Base-by-base conservation (phyloP, 2,113 vertebrate species). In the Morone chrysops region DNA sequence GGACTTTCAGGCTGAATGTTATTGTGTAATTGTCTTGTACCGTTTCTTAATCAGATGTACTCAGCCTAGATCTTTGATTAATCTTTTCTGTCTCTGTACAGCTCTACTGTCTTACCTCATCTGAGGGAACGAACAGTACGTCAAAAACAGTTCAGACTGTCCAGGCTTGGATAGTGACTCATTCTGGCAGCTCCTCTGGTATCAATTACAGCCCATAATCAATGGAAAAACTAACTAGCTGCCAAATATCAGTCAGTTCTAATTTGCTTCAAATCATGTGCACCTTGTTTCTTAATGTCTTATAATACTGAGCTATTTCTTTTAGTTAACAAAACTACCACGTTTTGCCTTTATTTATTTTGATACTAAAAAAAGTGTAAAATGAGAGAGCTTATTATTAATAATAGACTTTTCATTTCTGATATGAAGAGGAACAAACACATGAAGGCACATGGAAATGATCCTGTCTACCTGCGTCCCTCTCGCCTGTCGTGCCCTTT, bases 11-110 rank as follows among this genome's bases (percentile, higher is more conserved):
- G 10, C 51, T 67, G 4, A 57, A 18, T 70, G 60, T 53, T 59
- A 71, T 25, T 83, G 20, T 65, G 4, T 56, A 84, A 48, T 31
- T 45, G 65, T 72, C 17, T 9, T 7, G 2, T 43, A 22, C 54
- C 3, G 31, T 65, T 67, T 72, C 43, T 31, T 62, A 75, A 78
- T 78, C 48, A 75, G 60, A 79, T 66, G 38, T 54, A 47, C 78
- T 13, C 36, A 41, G 16, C 14, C 18, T 47, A 18, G 61, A 74
- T 36, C 69, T 66, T 50, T 62, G 31, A 86, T 59, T 70, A 18
- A 83, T 54, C 70, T 47, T 76, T 75, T 61, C 31, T 71, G 47
- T 59, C 16, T 36, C 43, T 12, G 10, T 13, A 31, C 31, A 16
- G 14, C 43, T 78, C 16, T 14, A 13, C 20, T 8, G 40, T 82